phyloP scores from a whole-genome alignment of 2,888 invertebrate genomes.

The Sthenelais limicola region DNA sequence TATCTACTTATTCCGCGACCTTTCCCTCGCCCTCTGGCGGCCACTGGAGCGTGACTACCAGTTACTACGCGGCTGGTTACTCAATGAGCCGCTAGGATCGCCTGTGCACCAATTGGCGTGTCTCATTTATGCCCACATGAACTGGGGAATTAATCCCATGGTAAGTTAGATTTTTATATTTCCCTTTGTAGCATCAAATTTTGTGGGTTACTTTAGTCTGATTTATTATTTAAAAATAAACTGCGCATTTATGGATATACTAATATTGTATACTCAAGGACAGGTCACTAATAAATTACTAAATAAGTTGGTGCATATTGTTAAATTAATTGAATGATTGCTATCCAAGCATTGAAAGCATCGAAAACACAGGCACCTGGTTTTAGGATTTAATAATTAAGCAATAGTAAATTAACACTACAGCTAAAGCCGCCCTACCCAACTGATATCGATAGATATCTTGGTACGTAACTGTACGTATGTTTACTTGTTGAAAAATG shows the following conservation, averaged over 20 bases:
- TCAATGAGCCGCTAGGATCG: slow-evolving; percentile 77
- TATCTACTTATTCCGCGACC: slow-evolving; percentile 81
- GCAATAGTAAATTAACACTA: too few relatives aligned
- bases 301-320: background rate
- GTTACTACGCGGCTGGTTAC: slow-evolving; percentile 79
- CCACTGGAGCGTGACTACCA: slow-evolving; percentile 79
- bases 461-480: too few relatives aligned
- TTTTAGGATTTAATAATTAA: too few relatives aligned
- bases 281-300: background rate
- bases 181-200: too few relatives aligned
- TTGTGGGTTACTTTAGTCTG: background rate
- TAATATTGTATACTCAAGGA: background rate
- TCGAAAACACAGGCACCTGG: too few relatives aligned
- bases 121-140: slow-evolving; percentile 80
- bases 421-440: too few relatives aligned
- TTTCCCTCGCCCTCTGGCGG: slow-evolving; percentile 81
- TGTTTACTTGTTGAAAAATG: too few relatives aligned
- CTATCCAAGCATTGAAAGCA: too few relatives aligned
- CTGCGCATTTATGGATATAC: too few relatives aligned
- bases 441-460: too few relatives aligned
- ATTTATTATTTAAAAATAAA: too few relatives aligned
- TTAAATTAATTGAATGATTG: background rate
- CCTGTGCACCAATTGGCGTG: slow-evolving; percentile 81
- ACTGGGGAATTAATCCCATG: slow-evolving; percentile 77
- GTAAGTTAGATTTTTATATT: slow-evolving; percentile 8